These are phyloP conservation scores for Pterocles gutturalis DNA, from an alignment of 2,113 vertebrate genomes.

Conservation along the genomic window DNA sequence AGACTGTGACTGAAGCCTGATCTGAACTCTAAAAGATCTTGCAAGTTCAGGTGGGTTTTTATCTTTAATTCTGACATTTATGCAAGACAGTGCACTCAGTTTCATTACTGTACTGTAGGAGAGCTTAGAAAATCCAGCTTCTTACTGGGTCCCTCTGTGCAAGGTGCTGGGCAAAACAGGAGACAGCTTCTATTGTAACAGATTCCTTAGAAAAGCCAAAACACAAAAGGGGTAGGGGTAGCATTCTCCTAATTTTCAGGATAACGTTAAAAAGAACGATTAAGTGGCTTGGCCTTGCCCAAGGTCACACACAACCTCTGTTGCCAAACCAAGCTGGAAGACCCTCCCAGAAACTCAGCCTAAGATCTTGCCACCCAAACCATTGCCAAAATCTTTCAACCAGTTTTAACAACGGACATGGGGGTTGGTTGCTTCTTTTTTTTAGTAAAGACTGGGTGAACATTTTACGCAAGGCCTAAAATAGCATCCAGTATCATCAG, in stretches of 20 bases:
- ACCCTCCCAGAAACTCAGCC: background rate
- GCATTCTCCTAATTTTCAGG: background rate
- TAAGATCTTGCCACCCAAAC: background rate
- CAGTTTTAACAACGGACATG: background rate
- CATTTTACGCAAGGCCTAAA: background rate
- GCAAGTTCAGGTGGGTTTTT: background rate
- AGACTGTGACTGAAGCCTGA: background rate
- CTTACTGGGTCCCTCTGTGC: background rate
- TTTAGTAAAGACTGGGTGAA: slow-evolving; percentile 10
- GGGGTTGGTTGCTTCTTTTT: background rate
- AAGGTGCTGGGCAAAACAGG: background rate
- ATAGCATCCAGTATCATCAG: slow-evolving; percentile 25
- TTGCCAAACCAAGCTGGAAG: background rate
- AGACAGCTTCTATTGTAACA: background rate
- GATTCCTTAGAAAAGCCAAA: background rate
- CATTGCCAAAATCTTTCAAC: background rate
- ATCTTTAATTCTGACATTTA: background rate
- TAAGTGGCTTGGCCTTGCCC: background rate
- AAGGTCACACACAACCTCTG: background rate
- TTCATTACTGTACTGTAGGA: background rate
- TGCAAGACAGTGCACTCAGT: background rate
- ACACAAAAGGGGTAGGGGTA: background rate
- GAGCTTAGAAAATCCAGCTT: background rate
- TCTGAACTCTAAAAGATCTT: background rate
- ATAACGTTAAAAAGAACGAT: background rate